Conservation (phyloP, 1,140 invertebrate species). For the Cryptotermes secundus region DNA sequence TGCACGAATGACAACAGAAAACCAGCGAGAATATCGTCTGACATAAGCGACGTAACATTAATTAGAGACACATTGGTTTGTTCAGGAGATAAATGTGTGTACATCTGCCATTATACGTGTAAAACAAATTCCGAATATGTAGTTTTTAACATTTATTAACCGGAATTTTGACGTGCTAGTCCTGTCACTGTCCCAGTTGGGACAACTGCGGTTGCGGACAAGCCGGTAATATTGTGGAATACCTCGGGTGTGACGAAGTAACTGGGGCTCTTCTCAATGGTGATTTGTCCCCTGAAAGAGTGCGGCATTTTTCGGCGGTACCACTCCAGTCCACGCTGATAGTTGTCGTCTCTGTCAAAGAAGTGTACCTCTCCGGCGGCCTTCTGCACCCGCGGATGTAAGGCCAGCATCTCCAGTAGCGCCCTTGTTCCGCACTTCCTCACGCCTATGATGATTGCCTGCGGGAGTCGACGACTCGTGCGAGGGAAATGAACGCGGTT, state of each 20-base stretch:
- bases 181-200: too few relatives aligned
- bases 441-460: slow-evolving; percentile 91
- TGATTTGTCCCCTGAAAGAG: slow-evolving; percentile 85
- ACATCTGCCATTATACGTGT: too few relatives aligned
- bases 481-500: slow-evolving; percentile 52
- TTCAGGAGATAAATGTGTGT: too few relatives aligned
- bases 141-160: too few relatives aligned
- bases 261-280: slow-evolving; percentile 96
- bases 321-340: slow-evolving; percentile 87
- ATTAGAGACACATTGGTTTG: too few relatives aligned
- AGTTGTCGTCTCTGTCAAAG: slow-evolving; percentile 91
- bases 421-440: slow-evolving; percentile 93
- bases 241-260: slow-evolving; percentile 97
- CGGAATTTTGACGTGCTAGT: too few relatives aligned
- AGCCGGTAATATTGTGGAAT: too few relatives aligned
- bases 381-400: slow-evolving; percentile 90
- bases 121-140: too few relatives aligned
- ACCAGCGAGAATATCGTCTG: too few relatives aligned
- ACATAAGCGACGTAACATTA: too few relatives aligned
- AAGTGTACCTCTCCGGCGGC: slow-evolving; percentile 92
- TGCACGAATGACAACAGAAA: too few relatives aligned
- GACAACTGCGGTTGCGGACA: too few relatives aligned
- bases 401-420: slow-evolving; percentile 89
- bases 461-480: slow-evolving; percentile 57
- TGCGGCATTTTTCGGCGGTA: slow-evolving; percentile 91